These are phyloP conservation scores for Arenaria interpres DNA, from an alignment of 2,113 vertebrate species.

Conservation along the genomic window DNA sequence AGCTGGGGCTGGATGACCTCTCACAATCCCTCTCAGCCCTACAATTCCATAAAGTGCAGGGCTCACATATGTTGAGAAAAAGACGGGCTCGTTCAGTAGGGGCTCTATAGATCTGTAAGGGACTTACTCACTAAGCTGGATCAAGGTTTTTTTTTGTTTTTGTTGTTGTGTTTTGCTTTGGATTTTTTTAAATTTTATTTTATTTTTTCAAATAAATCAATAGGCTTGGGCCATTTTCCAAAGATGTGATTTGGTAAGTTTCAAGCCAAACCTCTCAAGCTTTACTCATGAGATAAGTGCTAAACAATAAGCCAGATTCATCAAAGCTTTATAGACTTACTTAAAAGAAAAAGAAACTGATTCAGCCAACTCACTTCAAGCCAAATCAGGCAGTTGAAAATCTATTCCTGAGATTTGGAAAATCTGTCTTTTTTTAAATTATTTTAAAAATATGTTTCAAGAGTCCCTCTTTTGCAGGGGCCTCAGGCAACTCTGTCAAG, in stretches of 20 bases:
- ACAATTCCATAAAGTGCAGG: not conserved
- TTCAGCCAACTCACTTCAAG: conserved; percentile 58
- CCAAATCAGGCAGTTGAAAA: conserved; percentile 58
- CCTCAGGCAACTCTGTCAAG: conserved; percentile 39
- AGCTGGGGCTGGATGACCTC: not conserved
- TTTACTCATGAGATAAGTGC: conserved; percentile 70
- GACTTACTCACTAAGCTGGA: conserved; percentile 47
- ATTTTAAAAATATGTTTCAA: conserved; percentile 16
- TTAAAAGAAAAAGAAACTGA: conserved; percentile 61
- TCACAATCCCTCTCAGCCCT: not conserved
- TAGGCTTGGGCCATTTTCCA: conserved; percentile 64
- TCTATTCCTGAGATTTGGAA: conserved; percentile 58
- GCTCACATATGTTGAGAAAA: not conserved
- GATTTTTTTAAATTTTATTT: not conserved
- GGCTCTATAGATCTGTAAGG: conserved; percentile 6
- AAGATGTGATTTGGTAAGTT: conserved; percentile 65
- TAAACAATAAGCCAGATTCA: conserved; percentile 68
- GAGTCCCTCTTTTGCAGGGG: conserved; percentile 18
- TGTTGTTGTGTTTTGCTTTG: conserved; percentile 12
- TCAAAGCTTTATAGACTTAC: conserved; percentile 63
- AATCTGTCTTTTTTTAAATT: not conserved
- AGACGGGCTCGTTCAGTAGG: not conserved
- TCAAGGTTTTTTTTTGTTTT: not conserved
- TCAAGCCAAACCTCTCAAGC: conserved; percentile 70
- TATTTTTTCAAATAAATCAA: conserved; percentile 49